Percentiles rank a stretch among this genome's conserved stretches.
phyloP scores from a whole-genome alignment of 2,113 vertebrate genomes.

The Eublepharis macularius region DNA sequence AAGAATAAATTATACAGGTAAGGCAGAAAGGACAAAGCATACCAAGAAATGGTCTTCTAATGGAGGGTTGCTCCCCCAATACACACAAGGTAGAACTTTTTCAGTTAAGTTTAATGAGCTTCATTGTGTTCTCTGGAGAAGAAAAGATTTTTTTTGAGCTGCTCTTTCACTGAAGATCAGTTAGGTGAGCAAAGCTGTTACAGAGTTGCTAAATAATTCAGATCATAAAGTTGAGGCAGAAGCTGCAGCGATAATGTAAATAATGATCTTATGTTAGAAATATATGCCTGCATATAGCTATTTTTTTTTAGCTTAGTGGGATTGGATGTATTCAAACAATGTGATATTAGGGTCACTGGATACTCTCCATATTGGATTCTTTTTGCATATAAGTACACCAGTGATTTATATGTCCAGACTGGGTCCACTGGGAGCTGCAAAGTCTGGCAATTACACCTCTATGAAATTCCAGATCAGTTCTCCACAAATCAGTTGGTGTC shows the following conservation, averaged over 20 bases:
- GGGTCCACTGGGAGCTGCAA: background rate
- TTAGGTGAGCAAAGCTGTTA: background rate
- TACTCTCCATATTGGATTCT: background rate
- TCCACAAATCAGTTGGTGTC: no score
- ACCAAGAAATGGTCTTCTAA: accelerated
- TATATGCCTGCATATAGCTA: background rate
- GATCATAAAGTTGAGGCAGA: constrained; percentile 5
- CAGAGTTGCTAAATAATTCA: background rate
- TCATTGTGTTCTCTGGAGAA: background rate
- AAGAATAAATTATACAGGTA: background rate
- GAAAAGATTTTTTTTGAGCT: background rate
- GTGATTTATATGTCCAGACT: background rate
- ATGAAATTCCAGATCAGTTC: no score
- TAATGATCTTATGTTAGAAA: background rate
- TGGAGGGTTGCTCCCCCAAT: background rate
- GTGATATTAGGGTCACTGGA: background rate
- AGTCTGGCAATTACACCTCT: background rate
- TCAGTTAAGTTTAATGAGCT: background rate
- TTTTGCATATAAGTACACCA: background rate
- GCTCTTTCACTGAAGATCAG: background rate
- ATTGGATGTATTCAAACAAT: background rate
- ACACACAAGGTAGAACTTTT: background rate
- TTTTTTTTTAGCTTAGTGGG: background rate
- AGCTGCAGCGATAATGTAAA: accelerated
- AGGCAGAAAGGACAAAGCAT: background rate